Evolutionary conservation across 1,140 invertebrate species (phyloP).

Genomic region (Palaemon carinicauda): DNA sequence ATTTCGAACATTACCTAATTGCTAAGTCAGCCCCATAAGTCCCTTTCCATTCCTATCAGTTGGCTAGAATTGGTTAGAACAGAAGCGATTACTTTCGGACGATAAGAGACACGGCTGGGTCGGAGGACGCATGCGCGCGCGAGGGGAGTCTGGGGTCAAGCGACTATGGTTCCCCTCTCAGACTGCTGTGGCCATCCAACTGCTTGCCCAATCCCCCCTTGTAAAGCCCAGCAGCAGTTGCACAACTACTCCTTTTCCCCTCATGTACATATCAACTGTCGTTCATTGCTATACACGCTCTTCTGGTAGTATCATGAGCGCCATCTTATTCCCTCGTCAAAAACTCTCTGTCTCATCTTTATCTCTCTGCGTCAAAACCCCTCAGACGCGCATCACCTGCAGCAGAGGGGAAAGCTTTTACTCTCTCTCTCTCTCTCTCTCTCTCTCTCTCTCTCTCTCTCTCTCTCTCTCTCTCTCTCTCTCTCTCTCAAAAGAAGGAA

Average conservation of each 20-base stretch:
- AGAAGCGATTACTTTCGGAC: not conserved
- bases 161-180: constrained; percentile 53
- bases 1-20: not conserved
- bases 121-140: constrained; percentile 28
- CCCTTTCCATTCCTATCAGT: not conserved
- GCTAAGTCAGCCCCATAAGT: not conserved
- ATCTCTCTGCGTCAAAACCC: too few species aligned
- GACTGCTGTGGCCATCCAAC: constrained; percentile 51
- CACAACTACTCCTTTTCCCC: not conserved
- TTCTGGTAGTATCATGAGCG: too few species aligned
- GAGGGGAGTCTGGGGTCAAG: constrained; percentile 53
- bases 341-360: too few species aligned
- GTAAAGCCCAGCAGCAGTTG: not conserved
- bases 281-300: not conserved
- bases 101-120: not conserved
- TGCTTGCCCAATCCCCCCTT: constrained; percentile 48
- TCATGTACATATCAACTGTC: not conserved
- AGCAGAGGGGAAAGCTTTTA: too few species aligned
- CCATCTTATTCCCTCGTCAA: too few species aligned
- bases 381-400: too few species aligned
- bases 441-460: too few species aligned
- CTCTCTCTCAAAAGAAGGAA: too few species aligned
- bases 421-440: too few species aligned
- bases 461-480: too few species aligned
- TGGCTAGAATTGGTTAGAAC: not conserved